Evolutionary conservation across 2,888 invertebrate genomes (phyloP), one percentile per base, ranked within the genome.

Genomic region (Stenurella melanura): DNA sequence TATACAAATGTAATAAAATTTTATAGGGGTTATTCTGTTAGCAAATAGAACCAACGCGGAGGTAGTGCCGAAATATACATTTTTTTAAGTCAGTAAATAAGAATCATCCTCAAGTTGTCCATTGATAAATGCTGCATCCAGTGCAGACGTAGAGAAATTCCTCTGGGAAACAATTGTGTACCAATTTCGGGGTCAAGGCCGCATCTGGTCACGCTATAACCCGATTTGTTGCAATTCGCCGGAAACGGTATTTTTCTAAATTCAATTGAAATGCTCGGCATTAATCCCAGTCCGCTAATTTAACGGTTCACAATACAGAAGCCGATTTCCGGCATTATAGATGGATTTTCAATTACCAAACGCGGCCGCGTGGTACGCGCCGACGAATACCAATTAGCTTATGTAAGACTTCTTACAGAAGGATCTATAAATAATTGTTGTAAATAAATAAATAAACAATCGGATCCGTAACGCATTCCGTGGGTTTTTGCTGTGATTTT

Each of bases 381-480:
- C 1, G 30, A n/a, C n/a, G 64, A 42, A 17, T 64, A 64, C 64
- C n/a, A 38, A 67, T 21, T 26, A 19, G 38, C 64, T 64, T 64
- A 64, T 42, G 64, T 34, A 64, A 64, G 64, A 30, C 38, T 17
- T 17, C 42, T 66, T 34, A 42, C n/a, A 21, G 19, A 50, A 26
- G 54, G 17, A 26, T 15, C 54, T 67, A 67, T 67, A 67, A 67
- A 67, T 67, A 67, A 67, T 54, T 26, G 54, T 67, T 54, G 26
- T 15, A 67, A 67, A 54, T 67, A 42, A 64, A 42, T 67, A 67
- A 54, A 67, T 67, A 67, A 67, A 67, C 67, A 67, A 67, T 67
- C 54, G 26, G 26, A 54, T 26, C 26, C 54, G 67, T 26, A 67
- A 67, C 21, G 54, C 54, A 26, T 54, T 26, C 67, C 67, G 67